These are phyloP conservation scores for Strigops habroptila DNA, from an alignment of 2,113 vertebrate genomes.

Conservation along the genomic window DNA sequence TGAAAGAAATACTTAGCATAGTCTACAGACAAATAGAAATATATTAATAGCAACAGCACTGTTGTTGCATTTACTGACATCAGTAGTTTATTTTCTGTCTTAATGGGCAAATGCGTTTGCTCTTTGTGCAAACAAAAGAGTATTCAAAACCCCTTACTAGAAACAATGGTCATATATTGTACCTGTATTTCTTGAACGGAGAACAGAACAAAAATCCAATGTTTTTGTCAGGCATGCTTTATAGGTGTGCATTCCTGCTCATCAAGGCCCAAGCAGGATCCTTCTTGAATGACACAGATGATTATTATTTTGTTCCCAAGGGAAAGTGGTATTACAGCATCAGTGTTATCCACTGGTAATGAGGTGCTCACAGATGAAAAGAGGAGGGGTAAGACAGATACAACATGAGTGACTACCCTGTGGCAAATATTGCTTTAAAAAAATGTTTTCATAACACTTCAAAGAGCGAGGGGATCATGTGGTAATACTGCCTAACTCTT, in stretches of 20 bases:
- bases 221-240: not conserved
- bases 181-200: not conserved
- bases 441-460: conserved; percentile 54
- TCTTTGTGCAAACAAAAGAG: not conserved
- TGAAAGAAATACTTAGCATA: not conserved
- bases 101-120: not conserved
- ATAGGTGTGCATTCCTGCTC: not conserved
- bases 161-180: not conserved
- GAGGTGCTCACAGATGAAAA: conserved; percentile 41
- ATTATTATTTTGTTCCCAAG: conserved; percentile 42
- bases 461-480: conserved; percentile 50
- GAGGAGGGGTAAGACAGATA: conserved; percentile 18
- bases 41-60: not conserved
- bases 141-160: not conserved
- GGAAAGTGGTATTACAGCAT: conserved; percentile 34
- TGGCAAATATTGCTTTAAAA: conserved; percentile 56
- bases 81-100: not conserved
- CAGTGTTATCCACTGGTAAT: conserved; percentile 43
- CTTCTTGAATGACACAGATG: not conserved
- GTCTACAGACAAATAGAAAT: not conserved
- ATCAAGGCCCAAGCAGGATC: not conserved
- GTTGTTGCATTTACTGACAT: not conserved
- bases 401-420: conserved; percentile 32
- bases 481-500: conserved; percentile 2
- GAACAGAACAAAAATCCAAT: not conserved